A percentile compares a stretch with the other conserved stretches of the same genome.
These are phyloP conservation scores for Helicoverpa zea DNA, from an alignment of 1,140 invertebrate genomes.

Conservation along the genomic window DNA sequence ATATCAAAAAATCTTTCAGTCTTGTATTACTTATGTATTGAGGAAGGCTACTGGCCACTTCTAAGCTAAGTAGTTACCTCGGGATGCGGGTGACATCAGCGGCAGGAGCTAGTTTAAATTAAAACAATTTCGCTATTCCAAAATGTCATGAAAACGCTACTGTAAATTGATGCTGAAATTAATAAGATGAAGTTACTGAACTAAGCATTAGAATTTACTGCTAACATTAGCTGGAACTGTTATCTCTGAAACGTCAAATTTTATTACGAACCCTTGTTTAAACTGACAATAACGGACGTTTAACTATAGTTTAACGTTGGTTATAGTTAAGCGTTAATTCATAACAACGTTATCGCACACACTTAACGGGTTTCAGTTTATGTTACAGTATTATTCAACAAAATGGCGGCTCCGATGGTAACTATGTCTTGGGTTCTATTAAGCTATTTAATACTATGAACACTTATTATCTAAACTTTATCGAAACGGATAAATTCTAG, in stretches of 20 bases:
- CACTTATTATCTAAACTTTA: no score
- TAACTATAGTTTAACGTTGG: slow-evolving; percentile 13
- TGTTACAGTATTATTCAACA: background rate
- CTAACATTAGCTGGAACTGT: background rate
- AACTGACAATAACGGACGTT: slow-evolving; percentile 9
- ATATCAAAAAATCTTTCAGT: no score
- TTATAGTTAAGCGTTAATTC: background rate
- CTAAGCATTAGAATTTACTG: background rate
- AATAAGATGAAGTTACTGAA: background rate
- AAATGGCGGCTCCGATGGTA: background rate
- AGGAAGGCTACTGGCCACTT: no score
- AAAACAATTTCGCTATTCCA: no score
- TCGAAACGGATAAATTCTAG: no score
- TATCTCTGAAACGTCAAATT: background rate
- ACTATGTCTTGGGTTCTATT: background rate
- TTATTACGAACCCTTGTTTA: slow-evolving; percentile 1
- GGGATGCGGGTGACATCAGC: no score
- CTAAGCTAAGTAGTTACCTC: no score
- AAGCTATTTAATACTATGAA: background rate
- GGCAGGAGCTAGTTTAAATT: no score
- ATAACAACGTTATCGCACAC: background rate
- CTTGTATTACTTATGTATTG: no score
- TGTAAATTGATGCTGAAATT: background rate
- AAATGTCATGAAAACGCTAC: no score
- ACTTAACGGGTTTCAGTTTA: background rate